Conservation (phyloP, 2,113 vertebrate genomes). For the Heteronetta atricapilla region DNA sequence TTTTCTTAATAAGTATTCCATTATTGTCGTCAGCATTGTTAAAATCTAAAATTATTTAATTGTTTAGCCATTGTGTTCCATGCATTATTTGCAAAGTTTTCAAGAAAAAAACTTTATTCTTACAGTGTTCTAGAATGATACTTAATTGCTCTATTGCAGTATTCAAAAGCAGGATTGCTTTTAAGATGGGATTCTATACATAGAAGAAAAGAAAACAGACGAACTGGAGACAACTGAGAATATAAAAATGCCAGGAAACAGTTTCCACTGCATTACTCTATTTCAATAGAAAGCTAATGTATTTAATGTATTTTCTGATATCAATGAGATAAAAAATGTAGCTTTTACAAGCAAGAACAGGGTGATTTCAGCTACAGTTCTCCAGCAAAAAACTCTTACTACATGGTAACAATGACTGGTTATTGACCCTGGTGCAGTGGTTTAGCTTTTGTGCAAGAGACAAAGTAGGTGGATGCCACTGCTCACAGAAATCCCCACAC, state of each 20-base stretch:
- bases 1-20: conserved; percentile 41
- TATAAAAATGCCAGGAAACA: not conserved
- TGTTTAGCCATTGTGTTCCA: not conserved
- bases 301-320: not conserved
- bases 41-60: conserved; percentile 21
- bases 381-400: not conserved
- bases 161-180: not conserved
- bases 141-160: not conserved
- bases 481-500: not conserved
- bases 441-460: not conserved
- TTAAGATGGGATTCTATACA: not conserved
- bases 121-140: not conserved
- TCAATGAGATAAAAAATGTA: not conserved
- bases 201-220: not conserved
- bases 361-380: not conserved
- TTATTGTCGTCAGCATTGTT: conserved; percentile 4
- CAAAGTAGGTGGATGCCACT: not conserved
- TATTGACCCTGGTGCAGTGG: rapidly evolving
- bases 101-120: not conserved
- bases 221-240: not conserved
- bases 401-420: not conserved
- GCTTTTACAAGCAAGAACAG: not conserved
- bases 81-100: not conserved
- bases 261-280: not conserved
- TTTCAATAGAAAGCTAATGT: not conserved